These are phyloP conservation scores for Resseliella maxima DNA, from an alignment of 2,888 invertebrate species.

Conservation along the genomic window DNA sequence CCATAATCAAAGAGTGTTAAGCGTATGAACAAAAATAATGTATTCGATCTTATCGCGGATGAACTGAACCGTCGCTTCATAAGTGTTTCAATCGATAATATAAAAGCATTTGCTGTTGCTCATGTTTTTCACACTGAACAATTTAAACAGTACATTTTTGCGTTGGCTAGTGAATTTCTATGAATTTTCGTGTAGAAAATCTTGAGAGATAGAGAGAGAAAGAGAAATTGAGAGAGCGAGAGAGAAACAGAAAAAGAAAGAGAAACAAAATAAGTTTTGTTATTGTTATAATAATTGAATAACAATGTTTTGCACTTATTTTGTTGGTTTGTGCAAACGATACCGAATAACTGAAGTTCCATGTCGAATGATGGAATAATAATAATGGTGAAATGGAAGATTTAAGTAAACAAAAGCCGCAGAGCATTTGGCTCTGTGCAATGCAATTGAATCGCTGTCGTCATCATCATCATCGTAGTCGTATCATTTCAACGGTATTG, in stretches of 20 bases:
- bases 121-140: background rate
- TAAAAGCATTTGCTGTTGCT: background rate
- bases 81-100: conserved; percentile 23
- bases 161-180: background rate
- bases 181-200: background rate
- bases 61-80: background rate
- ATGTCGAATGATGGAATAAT: background rate
- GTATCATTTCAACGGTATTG: background rate
- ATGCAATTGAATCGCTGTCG: no score
- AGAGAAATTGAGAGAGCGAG: no score
- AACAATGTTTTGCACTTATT: conserved; percentile 33
- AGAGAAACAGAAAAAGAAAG: no score
- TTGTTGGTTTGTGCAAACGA: background rate
- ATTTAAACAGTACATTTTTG: background rate
- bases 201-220: background rate
- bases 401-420: conserved; percentile 28
- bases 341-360: background rate
- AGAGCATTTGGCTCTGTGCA: background rate
- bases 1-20: conserved; percentile 20
- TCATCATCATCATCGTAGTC: background rate
- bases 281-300: conserved; percentile 16
- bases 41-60: conserved; percentile 12
- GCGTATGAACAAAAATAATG: background rate
- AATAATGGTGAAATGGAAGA: conserved; percentile 48
- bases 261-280: background rate